A percentile compares a stretch with the other conserved stretches of the same genome.
phyloP scores from a whole-genome alignment of 1,140 invertebrate genomes.

The Heliconius hermathena region DNA sequence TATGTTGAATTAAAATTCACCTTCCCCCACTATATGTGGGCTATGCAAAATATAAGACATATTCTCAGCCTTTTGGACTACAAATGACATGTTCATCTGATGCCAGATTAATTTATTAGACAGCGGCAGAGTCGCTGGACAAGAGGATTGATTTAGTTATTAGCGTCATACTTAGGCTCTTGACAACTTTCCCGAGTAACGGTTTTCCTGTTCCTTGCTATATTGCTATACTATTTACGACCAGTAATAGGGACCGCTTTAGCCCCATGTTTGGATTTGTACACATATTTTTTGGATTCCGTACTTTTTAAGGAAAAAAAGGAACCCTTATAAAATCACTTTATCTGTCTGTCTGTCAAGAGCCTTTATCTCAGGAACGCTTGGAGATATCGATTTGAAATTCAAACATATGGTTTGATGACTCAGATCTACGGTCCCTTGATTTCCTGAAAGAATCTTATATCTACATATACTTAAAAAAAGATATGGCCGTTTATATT shows the following conservation, averaged over 20 bases:
- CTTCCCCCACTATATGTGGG: not conserved
- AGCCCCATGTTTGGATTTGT: not conserved
- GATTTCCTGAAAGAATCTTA: no score
- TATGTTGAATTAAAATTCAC: not conserved
- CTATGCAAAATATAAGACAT: not conserved
- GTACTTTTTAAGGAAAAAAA: no score
- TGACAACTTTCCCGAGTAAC: slow-evolving; percentile 35
- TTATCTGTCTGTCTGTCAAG: no score
- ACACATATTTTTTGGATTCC: not conserved
- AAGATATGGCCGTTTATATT: no score
- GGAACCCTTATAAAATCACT: no score
- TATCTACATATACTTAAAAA: no score
- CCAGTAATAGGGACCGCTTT: not conserved
- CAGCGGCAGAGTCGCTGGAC: slow-evolving; percentile 29
- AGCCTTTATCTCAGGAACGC: no score
- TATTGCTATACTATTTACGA: slow-evolving; percentile 16
- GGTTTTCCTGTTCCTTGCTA: slow-evolving; percentile 19
- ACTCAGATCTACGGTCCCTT: no score
- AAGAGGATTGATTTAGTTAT: slow-evolving; percentile 52
- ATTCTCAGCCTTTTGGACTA: slow-evolving; percentile 21
- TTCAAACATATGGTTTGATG: no score
- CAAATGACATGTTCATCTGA: slow-evolving; percentile 54
- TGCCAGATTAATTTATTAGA: slow-evolving; percentile 60
- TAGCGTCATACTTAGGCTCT: slow-evolving; percentile 58
- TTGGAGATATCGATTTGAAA: no score